These are phyloP conservation scores for Thryonomys swinderianus DNA, from an alignment of 2,113 vertebrate genomes.

Conservation along the genomic window DNA sequence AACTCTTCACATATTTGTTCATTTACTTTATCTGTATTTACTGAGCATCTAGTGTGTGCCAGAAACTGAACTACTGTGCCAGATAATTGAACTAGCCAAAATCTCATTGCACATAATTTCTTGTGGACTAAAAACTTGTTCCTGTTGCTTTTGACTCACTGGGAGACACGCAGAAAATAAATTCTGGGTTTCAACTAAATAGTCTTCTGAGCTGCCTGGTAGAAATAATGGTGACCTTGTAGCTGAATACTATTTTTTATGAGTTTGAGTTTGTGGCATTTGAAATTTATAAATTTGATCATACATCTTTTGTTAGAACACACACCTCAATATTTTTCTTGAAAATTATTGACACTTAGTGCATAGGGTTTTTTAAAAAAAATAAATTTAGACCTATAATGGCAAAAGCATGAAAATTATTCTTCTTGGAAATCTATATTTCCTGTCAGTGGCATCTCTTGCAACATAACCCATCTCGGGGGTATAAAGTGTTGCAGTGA, in stretches of 20 bases:
- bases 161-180: conserved; percentile 12
- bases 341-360: conserved; percentile 40
- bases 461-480: not conserved
- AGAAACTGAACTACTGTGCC: conserved; percentile 62
- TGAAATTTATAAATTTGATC: conserved; percentile 59
- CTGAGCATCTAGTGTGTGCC: conserved; percentile 61
- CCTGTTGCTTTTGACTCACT: not conserved
- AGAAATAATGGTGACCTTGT: conserved; percentile 35
- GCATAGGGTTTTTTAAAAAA: not conserved
- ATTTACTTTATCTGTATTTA: conserved; percentile 63
- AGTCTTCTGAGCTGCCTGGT: not conserved
- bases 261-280: conserved; percentile 44
- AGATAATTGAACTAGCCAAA: conserved; percentile 66
- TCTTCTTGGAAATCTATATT: conserved; percentile 38
- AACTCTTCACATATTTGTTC: conserved; percentile 59
- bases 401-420: conserved; percentile 8
- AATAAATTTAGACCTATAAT: conserved; percentile 18
- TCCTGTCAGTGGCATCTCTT: conserved; percentile 48
- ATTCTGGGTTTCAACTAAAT: conserved; percentile 42
- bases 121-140: conserved; percentile 43
- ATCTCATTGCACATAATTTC: conserved; percentile 59
- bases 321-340: conserved; percentile 17
- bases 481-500: not conserved
- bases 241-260: conserved; percentile 59
- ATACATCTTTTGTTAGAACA: conserved; percentile 32